Evolutionary conservation across 1,140 invertebrate genomes (phyloP).

Genomic region (Drosophila melanogaster): DNA sequence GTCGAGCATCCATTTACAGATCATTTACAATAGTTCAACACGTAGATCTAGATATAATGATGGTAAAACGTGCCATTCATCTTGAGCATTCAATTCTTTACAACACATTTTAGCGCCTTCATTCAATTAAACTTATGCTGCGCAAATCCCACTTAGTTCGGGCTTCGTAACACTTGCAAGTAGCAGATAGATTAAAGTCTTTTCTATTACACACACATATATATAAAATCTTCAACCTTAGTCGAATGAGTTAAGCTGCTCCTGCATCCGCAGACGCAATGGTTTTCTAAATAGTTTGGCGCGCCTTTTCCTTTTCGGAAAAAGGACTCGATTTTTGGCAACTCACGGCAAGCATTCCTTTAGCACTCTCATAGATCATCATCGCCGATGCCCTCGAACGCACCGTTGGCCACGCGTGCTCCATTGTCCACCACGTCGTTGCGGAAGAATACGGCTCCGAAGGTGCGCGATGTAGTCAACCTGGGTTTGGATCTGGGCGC

Average conservation of each 20-base stretch:
- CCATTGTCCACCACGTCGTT: constrained; percentile 84
- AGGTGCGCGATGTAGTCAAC: constrained; percentile 82
- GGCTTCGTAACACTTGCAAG: constrained; percentile 28
- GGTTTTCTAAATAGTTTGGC: constrained; percentile 34
- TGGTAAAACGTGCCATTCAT: constrained; percentile 26
- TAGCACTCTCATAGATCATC: constrained; percentile 88
- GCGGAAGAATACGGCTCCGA: constrained; percentile 87
- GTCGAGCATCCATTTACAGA: constrained; percentile 57
- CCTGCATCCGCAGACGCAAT: constrained; percentile 11
- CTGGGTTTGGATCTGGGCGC: constrained; percentile 75
- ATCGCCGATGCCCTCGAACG: constrained; percentile 95
- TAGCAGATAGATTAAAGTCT: constrained; percentile 20
- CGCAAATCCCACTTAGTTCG: constrained; percentile 1
- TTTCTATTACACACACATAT: constrained; percentile 36
- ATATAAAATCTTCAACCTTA: constrained; percentile 43
- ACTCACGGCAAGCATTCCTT: constrained; percentile 8
- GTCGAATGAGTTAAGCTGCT: constrained; percentile 22
- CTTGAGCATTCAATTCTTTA: constrained; percentile 34
- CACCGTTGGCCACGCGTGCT: constrained; percentile 89
- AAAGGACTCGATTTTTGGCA: constrained; percentile 40
- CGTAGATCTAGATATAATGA: constrained; percentile 50
- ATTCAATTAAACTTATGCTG: constrained; percentile 54
- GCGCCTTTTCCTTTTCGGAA: constrained; percentile 15
- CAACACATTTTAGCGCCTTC: constrained; percentile 25
- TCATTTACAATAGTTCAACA: constrained; percentile 74